Evolutionary conservation across 2,888 invertebrate genomes (phyloP).

Genomic region (Gymnosoma rotundatum): DNA sequence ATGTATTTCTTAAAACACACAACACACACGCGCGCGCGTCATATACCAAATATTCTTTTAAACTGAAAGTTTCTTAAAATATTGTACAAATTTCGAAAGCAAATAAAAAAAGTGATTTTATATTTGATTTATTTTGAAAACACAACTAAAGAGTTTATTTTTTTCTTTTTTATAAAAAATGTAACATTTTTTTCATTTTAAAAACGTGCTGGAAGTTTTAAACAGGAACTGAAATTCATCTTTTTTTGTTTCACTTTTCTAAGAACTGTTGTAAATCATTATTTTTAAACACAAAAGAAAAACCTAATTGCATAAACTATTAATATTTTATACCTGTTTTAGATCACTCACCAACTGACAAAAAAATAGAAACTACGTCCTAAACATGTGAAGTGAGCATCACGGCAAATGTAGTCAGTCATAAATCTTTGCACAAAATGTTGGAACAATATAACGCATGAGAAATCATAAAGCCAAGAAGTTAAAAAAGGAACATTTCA

Average conservation of each 20-base stretch:
- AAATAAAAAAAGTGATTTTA: conserved; percentile 26
- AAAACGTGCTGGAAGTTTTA: conserved; percentile 58
- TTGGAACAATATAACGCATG: conserved; percentile 20
- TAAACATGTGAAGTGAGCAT: conserved; percentile 27
- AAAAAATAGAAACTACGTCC: conserved; percentile 50
- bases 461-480: conserved; percentile 51
- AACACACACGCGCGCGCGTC: not conserved
- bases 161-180: conserved; percentile 1
- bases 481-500: conserved; percentile 30
- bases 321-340: conserved; percentile 66
- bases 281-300: conserved; percentile 49
- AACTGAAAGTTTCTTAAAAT: conserved; percentile 19
- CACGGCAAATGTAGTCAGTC: conserved; percentile 15
- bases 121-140: conserved; percentile 28
- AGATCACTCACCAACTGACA: conserved; percentile 38
- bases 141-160: conserved; percentile 33
- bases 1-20: not conserved
- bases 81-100: not conserved
- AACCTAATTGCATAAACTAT: conserved; percentile 34
- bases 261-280: conserved; percentile 61
- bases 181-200: conserved; percentile 1
- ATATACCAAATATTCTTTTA: no score
- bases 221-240: conserved; percentile 50
- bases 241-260: conserved; percentile 14
- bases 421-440: conserved; percentile 59